phyloP scores from a whole-genome alignment of 2,113 vertebrate genomes.

The Cardinalis cardinalis region DNA sequence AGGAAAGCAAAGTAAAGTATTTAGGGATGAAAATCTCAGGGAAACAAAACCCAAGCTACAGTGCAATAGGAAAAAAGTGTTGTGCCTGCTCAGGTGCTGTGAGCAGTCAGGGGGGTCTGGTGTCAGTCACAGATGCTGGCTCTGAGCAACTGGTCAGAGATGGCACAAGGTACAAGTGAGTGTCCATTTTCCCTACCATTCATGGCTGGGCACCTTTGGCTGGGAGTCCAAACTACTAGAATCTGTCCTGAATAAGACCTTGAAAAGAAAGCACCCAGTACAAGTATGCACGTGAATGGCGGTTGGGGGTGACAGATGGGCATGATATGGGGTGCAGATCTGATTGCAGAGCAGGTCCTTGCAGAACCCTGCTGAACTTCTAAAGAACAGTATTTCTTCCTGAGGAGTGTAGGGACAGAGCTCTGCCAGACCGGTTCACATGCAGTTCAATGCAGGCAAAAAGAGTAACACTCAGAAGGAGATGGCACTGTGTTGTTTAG shows the following conservation, averaged over 20 bases:
- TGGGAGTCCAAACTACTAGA: background rate
- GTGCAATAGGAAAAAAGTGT: background rate
- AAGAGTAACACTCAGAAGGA: background rate
- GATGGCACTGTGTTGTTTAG: background rate
- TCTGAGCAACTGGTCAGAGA: background rate
- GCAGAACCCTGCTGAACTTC: background rate
- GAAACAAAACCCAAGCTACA: background rate
- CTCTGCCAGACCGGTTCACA: fast-evolving
- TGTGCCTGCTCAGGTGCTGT: background rate
- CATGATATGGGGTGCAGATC: background rate
- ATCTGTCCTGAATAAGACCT: background rate
- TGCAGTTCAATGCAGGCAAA: background rate
- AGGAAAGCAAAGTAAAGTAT: background rate
- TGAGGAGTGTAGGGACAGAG: background rate
- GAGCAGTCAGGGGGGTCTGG: background rate
- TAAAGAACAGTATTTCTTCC: background rate
- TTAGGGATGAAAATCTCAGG: background rate
- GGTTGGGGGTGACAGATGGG: background rate
- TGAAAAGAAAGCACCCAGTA: background rate
- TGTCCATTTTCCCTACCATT: fast-evolving
- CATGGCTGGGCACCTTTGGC: fast-evolving
- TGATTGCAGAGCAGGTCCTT: background rate
- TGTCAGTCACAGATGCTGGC: background rate
- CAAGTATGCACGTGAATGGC: fast-evolving
- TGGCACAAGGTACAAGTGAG: background rate